These are phyloP conservation scores for Coranthus polyacanthus DNA, from an alignment of 2,797 vertebrate genomes.

Conservation along the genomic window DNA sequence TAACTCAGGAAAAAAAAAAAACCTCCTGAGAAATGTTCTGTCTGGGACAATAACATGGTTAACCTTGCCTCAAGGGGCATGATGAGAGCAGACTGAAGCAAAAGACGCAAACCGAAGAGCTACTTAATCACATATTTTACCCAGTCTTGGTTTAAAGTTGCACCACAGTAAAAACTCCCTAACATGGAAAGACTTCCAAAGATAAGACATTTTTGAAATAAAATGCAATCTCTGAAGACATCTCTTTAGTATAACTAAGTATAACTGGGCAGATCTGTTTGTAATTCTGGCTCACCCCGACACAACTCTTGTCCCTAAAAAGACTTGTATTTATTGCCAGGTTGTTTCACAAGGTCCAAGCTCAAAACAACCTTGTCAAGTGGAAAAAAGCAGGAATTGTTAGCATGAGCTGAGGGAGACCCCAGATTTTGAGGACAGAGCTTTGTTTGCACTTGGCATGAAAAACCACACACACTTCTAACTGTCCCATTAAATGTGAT, in stretches of 20 bases:
- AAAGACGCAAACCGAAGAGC: constrained; percentile 4
- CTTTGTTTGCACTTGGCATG: constrained; percentile 48
- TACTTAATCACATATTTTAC: background rate
- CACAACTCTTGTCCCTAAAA: constrained; percentile 45
- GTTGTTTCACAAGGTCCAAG: constrained; percentile 62
- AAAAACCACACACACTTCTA: constrained; percentile 28
- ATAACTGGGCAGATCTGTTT: constrained; percentile 44
- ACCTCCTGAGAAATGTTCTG: constrained; percentile 17
- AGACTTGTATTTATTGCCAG: constrained; percentile 54
- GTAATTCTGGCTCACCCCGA: constrained; percentile 49
- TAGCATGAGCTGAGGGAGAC: constrained; percentile 45
- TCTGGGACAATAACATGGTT: constrained; percentile 2
- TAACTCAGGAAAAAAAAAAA: background rate
- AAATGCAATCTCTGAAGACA: constrained; percentile 6
- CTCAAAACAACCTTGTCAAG: constrained; percentile 39
- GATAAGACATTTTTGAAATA: background rate
- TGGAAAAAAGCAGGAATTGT: constrained; percentile 30
- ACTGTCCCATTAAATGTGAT: constrained; percentile 56
- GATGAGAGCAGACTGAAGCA: background rate
- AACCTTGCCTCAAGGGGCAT: background rate
- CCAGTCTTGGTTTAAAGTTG: background rate
- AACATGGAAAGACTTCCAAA: constrained; percentile 7
- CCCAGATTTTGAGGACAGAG: constrained; percentile 25
- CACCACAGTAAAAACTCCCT: background rate
- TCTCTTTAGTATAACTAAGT: constrained; percentile 23